Evolutionary conservation across 2,888 invertebrate species (phyloP).

Genomic region (Cerceris ruficornis): DNA sequence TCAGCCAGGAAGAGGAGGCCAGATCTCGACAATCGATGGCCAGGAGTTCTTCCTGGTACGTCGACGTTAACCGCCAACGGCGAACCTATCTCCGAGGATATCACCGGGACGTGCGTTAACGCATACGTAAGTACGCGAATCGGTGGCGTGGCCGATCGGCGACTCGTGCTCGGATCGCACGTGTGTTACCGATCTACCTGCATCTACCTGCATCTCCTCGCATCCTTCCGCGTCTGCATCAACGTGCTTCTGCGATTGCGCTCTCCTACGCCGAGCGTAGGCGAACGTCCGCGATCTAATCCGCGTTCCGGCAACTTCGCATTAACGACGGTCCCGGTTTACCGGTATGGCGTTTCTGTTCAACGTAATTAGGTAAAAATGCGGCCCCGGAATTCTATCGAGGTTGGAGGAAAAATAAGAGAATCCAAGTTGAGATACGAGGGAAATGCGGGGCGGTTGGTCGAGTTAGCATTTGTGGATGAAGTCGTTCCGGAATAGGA

Average conservation of each 20-base stretch:
- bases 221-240: slow-evolving; percentile 32
- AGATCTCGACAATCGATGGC: slow-evolving; percentile 60
- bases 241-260: slow-evolving; percentile 18
- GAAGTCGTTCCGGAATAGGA: no score
- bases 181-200: slow-evolving; percentile 48
- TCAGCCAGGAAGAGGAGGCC: slow-evolving; percentile 41
- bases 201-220: slow-evolving; percentile 45
- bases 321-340: neutral
- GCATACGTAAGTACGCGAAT: slow-evolving; percentile 47
- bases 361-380: no score
- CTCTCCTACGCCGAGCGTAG: neutral
- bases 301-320: neutral
- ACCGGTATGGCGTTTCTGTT: neutral
- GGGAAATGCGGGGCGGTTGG: no score
- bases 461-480: no score
- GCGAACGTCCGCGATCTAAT: neutral
- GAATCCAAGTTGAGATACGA: no score
- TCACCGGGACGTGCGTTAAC: slow-evolving; percentile 58
- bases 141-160: slow-evolving; percentile 53
- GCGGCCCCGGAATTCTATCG: no score
- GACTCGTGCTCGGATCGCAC: slow-evolving; percentile 31
- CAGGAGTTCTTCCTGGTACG: slow-evolving; percentile 59
- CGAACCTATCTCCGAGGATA: slow-evolving; percentile 42
- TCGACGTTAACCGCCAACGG: slow-evolving; percentile 55
- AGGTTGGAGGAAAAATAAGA: no score